Evolutionary conservation across 2,888 invertebrate genomes (phyloP).

Genomic region (Tyria jacobaeae): DNA sequence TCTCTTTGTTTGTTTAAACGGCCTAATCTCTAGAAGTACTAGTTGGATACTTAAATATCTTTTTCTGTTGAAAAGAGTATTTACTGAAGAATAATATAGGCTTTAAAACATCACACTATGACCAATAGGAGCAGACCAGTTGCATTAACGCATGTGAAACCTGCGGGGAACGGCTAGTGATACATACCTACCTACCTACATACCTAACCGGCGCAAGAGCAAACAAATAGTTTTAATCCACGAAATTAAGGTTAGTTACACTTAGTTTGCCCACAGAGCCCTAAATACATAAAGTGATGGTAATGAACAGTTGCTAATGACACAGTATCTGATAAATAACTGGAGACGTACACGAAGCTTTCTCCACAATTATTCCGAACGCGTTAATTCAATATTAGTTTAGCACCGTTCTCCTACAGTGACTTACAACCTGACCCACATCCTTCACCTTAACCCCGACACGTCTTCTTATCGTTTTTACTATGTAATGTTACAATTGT

Average conservation of each 20-base stretch:
- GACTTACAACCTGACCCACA: constrained; percentile 69
- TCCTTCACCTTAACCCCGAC: constrained; percentile 67
- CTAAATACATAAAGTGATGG: constrained; percentile 52
- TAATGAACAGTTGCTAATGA: constrained; percentile 51
- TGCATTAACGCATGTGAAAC: too few species aligned
- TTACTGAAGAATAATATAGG: too few species aligned
- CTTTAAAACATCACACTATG: too few species aligned
- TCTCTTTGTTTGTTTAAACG: too few species aligned
- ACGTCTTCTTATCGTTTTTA: constrained; percentile 52
- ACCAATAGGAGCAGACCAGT: too few species aligned
- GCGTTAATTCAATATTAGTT: constrained; percentile 84
- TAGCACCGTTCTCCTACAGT: constrained; percentile 68
- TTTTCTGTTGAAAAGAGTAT: too few species aligned
- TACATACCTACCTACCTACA: too few species aligned
- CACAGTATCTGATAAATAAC: constrained; percentile 48
- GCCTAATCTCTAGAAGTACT: too few species aligned
- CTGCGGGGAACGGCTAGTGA: too few species aligned
- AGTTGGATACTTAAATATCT: too few species aligned
- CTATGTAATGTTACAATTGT: constrained; percentile 40
- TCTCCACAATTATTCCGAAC: constrained; percentile 80
- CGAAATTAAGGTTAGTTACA: constrained; percentile 25
- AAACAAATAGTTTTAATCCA: constrained; percentile 39
- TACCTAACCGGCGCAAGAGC: constrained; percentile 32
- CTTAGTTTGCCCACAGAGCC: constrained; percentile 39
- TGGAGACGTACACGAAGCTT: constrained; percentile 61